Conservation (phyloP, 2,797 vertebrate genomes). For the Glossophaga mutica region DNA sequence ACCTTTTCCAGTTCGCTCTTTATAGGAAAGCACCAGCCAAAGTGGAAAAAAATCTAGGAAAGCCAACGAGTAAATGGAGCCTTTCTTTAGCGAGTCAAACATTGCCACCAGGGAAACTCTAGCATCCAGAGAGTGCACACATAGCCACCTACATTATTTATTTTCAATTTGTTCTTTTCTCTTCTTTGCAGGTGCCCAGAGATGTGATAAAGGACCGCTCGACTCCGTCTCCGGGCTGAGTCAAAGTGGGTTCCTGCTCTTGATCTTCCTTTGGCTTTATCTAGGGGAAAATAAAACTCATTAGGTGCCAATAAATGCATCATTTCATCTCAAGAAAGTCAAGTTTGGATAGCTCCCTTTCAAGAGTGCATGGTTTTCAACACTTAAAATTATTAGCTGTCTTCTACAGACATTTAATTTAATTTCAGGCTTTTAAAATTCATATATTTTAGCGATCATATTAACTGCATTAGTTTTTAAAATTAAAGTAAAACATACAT, state of each 20-base stretch:
- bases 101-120: not conserved
- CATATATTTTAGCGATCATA: not conserved
- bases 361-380: not conserved
- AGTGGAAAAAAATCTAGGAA: slow-evolving; percentile 35
- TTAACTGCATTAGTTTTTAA: not conserved
- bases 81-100: slow-evolving; percentile 44
- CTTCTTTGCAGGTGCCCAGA: slow-evolving; percentile 96
- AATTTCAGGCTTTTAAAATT: not conserved
- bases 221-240: slow-evolving; percentile 89
- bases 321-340: slow-evolving; percentile 44
- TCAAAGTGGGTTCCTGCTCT: slow-evolving; percentile 91
- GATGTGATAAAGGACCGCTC: slow-evolving; percentile 96
- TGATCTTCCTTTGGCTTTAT: slow-evolving; percentile 90
- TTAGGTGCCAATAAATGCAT: slow-evolving; percentile 64
- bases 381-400: not conserved
- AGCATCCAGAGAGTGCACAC: not conserved
- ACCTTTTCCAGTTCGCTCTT: slow-evolving; percentile 58
- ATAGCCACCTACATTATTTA: slow-evolving; percentile 91
- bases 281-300: slow-evolving; percentile 82
- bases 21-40: slow-evolving; percentile 29
- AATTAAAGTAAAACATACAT: not conserved
- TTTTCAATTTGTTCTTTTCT: slow-evolving; percentile 97
- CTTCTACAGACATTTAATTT: not conserved
- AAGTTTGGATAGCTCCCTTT: not conserved
- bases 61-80: slow-evolving; percentile 26